Evolutionary conservation across 2,888 invertebrate genomes (phyloP).

Genomic region (Lasius platythorax): DNA sequence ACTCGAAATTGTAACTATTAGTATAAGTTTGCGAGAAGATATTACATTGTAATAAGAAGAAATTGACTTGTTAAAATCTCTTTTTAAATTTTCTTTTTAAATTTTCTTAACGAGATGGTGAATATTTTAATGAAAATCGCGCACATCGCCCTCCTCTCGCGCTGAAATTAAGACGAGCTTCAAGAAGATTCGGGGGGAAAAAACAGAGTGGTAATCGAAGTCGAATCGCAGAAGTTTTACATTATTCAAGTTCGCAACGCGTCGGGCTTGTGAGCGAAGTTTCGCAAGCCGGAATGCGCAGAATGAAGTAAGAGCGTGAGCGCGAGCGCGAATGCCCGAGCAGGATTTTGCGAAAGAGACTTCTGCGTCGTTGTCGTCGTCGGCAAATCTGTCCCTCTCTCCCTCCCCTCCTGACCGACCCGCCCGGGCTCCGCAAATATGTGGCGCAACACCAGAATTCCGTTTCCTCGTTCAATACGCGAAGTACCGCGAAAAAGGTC

Average conservation of each 20-base stretch:
- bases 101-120: background rate
- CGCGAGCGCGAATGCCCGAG: constrained; percentile 67
- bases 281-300: constrained; percentile 77
- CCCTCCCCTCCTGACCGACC: background rate
- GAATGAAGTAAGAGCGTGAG: constrained; percentile 73
- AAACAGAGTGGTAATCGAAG: background rate
- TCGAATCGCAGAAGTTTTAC: constrained; percentile 39
- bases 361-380: constrained; percentile 68
- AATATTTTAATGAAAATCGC: background rate
- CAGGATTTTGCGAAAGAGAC: constrained; percentile 74
- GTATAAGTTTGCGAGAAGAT: background rate
- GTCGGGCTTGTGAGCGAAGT: constrained; percentile 48
- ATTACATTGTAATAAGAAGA: background rate
- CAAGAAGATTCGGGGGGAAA: background rate
- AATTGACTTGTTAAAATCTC: background rate
- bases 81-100: too few species aligned
- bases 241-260: constrained; percentile 71
- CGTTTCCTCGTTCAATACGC: constrained; percentile 60
- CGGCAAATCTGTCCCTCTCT: constrained; percentile 56
- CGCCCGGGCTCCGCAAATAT: constrained; percentile 7
- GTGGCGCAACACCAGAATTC: constrained; percentile 58
- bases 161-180: background rate
- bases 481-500: constrained; percentile 56
- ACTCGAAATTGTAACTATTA: background rate
- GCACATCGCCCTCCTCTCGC: background rate